These are phyloP conservation scores for Passer montanus DNA, from an alignment of 2,113 vertebrate genomes.

Conservation along the genomic window DNA sequence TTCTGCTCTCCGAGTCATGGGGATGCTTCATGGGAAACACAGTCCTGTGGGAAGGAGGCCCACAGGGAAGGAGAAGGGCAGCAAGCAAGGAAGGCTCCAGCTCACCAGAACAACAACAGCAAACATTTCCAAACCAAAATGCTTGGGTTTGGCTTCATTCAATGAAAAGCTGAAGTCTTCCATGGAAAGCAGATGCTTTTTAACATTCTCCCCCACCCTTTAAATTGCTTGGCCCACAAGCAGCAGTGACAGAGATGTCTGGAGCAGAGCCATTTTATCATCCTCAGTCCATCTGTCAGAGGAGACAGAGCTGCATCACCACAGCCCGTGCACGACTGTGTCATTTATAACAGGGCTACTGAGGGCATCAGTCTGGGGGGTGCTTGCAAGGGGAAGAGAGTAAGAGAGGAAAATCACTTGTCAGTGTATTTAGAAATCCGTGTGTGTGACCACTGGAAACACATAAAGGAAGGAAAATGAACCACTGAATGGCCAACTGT, in stretches of 20 bases:
- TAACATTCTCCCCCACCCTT: conserved; percentile 21
- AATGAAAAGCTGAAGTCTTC: conserved; percentile 19
- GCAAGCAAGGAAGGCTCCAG: not conserved
- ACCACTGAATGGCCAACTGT: accelerated
- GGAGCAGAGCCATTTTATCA: conserved; percentile 39
- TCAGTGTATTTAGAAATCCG: not conserved
- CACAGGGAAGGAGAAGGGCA: not conserved
- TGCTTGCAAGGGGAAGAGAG: not conserved
- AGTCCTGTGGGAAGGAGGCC: not conserved
- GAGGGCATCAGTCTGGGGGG: not conserved
- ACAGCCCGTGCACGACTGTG: not conserved
- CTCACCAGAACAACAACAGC: not conserved
- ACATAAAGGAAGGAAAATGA: not conserved
- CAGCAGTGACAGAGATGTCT: conserved; percentile 24
- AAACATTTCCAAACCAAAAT: conserved; percentile 8
- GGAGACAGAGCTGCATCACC: not conserved
- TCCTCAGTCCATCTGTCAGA: conserved; percentile 39
- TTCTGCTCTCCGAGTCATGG: not conserved
- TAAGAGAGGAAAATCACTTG: not conserved
- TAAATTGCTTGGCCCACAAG: conserved; percentile 27
- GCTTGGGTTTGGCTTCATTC: conserved; percentile 25
- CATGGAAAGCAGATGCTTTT: conserved; percentile 62
- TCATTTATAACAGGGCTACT: not conserved
- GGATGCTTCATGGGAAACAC: not conserved
- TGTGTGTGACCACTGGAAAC: not conserved